A percentile compares a stretch with the other conserved stretches of the same genome.
These are phyloP conservation scores for Drosophila conformis DNA, from an alignment of 2,888 invertebrate genomes.

Conservation along the genomic window DNA sequence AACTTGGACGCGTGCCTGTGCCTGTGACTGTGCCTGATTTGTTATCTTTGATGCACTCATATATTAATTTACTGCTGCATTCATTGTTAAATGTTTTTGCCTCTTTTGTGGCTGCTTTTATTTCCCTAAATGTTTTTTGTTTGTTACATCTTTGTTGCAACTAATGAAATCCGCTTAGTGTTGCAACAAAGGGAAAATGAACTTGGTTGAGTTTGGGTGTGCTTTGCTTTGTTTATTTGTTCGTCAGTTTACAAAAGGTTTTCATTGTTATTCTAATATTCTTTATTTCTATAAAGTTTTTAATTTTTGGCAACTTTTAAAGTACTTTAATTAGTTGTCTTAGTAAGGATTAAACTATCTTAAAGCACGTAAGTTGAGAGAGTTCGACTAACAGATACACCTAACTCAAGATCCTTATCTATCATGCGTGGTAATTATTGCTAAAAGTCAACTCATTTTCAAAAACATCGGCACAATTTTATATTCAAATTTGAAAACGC, in stretches of 20 bases:
- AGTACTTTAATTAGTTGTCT: neutral
- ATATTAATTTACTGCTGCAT: constrained; percentile 31
- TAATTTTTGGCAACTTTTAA: neutral
- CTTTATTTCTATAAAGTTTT: neutral
- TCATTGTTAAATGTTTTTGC: constrained; percentile 9
- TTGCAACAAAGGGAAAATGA: constrained; percentile 28
- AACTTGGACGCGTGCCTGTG: constrained; percentile 14
- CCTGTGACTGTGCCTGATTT: constrained; percentile 14
- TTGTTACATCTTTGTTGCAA: constrained; percentile 8
- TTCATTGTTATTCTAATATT: neutral
- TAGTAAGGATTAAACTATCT: neutral
- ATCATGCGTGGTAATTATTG: neutral
- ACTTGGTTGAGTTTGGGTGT: constrained; percentile 24
- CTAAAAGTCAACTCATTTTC: neutral
- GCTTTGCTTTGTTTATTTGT: constrained; percentile 12
- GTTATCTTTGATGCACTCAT: constrained; percentile 22
- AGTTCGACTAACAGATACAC: neutral
- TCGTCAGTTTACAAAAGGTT: neutral
- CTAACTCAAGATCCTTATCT: neutral
- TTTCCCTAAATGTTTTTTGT: constrained; percentile 3
- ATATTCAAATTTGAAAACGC: neutral
- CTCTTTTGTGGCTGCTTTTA: constrained; percentile 9
- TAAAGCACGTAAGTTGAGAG: neutral
- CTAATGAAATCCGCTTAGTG: constrained; percentile 45
- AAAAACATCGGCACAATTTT: neutral